Conservation (phyloP, 2,888 invertebrate species). For the Pyrocoelia pectoralis region DNA sequence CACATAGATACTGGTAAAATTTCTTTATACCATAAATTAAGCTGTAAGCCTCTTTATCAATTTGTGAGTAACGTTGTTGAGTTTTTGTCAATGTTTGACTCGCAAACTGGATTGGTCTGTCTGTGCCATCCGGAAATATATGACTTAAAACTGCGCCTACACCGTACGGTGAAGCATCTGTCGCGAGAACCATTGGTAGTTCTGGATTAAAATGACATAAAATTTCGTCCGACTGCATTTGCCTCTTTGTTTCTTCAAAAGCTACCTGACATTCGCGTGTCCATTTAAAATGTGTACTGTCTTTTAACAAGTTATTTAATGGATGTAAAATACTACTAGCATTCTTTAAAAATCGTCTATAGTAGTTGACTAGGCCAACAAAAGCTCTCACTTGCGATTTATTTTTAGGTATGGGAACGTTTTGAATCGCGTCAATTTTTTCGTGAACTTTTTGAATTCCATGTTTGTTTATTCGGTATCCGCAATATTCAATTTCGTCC, state of each 20-base stretch:
- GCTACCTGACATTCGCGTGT: not conserved
- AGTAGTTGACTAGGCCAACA: not conserved
- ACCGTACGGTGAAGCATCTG: conserved; percentile 30
- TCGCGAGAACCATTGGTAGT: not conserved
- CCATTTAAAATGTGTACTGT: conserved; percentile 10
- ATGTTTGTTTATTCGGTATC: no score
- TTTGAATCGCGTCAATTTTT: not conserved
- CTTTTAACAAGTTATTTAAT: conserved; percentile 9
- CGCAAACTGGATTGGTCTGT: no score
- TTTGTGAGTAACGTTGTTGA: no score
- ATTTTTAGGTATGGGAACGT: not conserved
- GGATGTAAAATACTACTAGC: conserved; percentile 7
- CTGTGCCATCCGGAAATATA: no score
- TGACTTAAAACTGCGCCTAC: conserved; percentile 13
- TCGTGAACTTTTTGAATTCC: not conserved
- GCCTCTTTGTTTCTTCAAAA: not conserved
- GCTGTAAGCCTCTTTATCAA: no score
- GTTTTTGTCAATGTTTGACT: no score
- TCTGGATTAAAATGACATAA: not conserved
- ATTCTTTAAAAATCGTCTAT: not conserved
- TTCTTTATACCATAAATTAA: no score
- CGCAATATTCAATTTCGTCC: no score
- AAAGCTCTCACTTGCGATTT: not conserved
- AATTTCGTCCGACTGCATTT: not conserved
- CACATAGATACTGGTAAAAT: conserved; percentile 37